These are phyloP conservation scores for Allacma fusca DNA, from an alignment of 2,888 invertebrate genomes.

Conservation along the genomic window DNA sequence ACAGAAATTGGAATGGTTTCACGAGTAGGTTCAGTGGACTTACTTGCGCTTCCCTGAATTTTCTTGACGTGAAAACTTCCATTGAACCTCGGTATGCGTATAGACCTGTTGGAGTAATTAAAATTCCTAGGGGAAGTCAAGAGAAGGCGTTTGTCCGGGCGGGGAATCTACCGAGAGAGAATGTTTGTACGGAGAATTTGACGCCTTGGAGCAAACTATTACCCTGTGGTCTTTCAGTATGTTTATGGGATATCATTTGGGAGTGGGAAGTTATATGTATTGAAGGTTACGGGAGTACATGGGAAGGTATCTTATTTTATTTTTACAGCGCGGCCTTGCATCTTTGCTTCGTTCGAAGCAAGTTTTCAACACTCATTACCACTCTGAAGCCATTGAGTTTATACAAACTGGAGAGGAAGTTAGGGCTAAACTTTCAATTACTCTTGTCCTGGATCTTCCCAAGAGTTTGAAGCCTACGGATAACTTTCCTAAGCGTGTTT, in stretches of 20 bases:
- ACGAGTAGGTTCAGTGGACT: conserved; percentile 92
- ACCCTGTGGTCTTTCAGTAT: conserved; percentile 87
- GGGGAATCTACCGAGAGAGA: conserved; percentile 92
- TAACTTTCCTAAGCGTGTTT: conserved; percentile 78
- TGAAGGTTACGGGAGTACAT: too few species aligned
- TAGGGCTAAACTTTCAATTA: conserved; percentile 85
- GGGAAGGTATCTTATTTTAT: conserved; percentile 23
- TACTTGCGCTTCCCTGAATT: conserved; percentile 95
- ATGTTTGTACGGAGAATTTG: conserved; percentile 97
- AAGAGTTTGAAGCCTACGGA: conserved; percentile 74
- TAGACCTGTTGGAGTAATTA: conserved; percentile 75
- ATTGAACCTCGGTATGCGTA: conserved; percentile 84
- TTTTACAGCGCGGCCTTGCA: conserved; percentile 77
- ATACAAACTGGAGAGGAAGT: conserved; percentile 75
- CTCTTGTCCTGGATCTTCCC: conserved; percentile 83
- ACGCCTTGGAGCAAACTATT: conserved; percentile 98
- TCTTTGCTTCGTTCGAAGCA: conserved; percentile 87
- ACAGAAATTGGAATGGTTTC: conserved; percentile 86
- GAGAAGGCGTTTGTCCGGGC: conserved; percentile 71
- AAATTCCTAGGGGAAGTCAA: conserved; percentile 66
- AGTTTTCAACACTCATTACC: conserved; percentile 91
- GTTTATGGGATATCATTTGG: conserved; percentile 1
- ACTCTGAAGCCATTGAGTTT: conserved; percentile 86
- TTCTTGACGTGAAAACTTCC: conserved; percentile 85
- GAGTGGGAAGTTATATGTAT: not conserved